Evolutionary conservation across 1,140 invertebrate species (phyloP), one percentile per base, ranked within the genome.

Genomic region (Littorina saxatilis): DNA sequence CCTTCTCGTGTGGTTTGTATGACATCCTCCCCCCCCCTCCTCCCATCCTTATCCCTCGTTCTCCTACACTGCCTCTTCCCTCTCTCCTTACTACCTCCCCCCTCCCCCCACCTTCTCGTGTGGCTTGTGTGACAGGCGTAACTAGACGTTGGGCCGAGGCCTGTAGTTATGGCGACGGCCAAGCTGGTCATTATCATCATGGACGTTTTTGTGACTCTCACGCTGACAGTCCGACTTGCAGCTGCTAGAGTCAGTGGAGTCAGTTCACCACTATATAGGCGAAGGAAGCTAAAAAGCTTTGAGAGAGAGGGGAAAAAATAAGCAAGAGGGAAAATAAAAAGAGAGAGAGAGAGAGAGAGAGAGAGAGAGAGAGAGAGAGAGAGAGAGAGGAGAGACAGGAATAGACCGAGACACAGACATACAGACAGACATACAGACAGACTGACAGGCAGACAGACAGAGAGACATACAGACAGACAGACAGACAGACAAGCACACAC

Each of bases 51-150:
- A n/a, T n/a, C 27, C 11, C 55, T 17, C 20, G 23, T 58, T 58
- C 55, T 58, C 55, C 55, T 58, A 23, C 55, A 15, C 27, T n/a
- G 17, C 20, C 4, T 58, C 23, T 58, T 58, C 27, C 27, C 27
- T 58, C 4, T 58, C 55, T 23, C 55, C 27, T 20, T 50, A 20
- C 47, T 50, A 20, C 27, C 9, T 4, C 55, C 55, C 23, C 55
- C 55, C 55, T 27, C 55, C 27, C 55, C 55, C 55, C 55, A 61
- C 55, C 55, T 27, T 13, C 27, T 66, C 61, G 29, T 66, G 29
- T 66, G 61, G 7, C 61, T 7, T 39, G 66, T 68, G 66, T 68
- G 66, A 68, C 66, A 68, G 66, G 66, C 66, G 66, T 39, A 68
- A 68, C 66, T 15, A 40, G 35, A 17, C 61, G 61, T 32, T 66